Evolutionary conservation across 2,797 vertebrate species (phyloP).

Genomic region (Ctenopoma multispine): DNA sequence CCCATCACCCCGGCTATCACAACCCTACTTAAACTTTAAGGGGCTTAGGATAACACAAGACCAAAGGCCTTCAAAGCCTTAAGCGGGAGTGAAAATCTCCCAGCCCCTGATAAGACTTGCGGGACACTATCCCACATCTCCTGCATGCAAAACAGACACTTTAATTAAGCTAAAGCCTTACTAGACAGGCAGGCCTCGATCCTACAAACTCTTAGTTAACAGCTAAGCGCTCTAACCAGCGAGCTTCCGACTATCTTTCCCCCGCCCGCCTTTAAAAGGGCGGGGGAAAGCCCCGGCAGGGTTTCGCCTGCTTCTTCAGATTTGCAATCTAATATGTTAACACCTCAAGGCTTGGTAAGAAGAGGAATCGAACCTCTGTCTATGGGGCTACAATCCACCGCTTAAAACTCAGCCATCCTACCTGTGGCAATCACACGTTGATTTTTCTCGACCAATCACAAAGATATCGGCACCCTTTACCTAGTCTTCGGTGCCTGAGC

Average conservation of each 20-base stretch:
- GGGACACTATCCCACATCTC: conserved; percentile 67
- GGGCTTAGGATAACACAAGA: conserved; percentile 62
- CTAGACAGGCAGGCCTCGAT: conserved; percentile 75
- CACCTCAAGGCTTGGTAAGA: conserved; percentile 64
- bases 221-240: conserved; percentile 71
- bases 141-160: conserved; percentile 75
- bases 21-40: accelerated
- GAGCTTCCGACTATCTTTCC: conserved; percentile 65
- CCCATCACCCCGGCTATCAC: accelerated
- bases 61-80: conserved; percentile 76
- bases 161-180: conserved; percentile 78
- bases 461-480: conserved; percentile 76
- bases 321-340: conserved; percentile 73
- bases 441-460: conserved; percentile 77
- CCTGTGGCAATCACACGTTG: conserved; percentile 73
- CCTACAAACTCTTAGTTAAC: conserved; percentile 76
- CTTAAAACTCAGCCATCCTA: conserved; percentile 72
- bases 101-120: conserved; percentile 67
- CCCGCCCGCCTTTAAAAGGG: conserved; percentile 26
- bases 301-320: conserved; percentile 19
- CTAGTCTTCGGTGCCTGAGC: conserved; percentile 76
- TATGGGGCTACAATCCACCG: conserved; percentile 73
- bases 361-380: conserved; percentile 65
- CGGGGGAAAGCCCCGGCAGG: conserved; percentile 62
- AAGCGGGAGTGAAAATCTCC: conserved; percentile 60